A percentile compares a stretch with the other conserved stretches of the same genome.
Conservation (phyloP, 2,113 vertebrate species). For the Centropristis striata region DNA sequence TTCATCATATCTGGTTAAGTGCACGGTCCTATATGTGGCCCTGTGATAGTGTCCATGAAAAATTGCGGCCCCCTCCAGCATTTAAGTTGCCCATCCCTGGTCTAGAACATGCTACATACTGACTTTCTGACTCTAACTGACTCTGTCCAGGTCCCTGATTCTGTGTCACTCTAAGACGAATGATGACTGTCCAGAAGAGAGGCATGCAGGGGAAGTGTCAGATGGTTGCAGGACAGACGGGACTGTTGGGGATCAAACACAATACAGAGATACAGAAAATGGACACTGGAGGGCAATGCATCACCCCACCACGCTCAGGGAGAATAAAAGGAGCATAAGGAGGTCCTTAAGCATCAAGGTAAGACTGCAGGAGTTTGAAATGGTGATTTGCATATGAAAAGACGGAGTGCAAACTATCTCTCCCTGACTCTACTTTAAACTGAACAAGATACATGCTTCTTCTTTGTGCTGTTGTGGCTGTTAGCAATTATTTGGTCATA, state of each 20-base stretch:
- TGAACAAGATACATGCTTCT: background rate
- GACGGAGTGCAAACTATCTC: background rate
- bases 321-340: slow-evolving; percentile 71
- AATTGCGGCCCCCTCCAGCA: too few relatives aligned
- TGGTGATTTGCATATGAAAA: background rate
- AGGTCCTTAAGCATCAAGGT: slow-evolving; percentile 91
- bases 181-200: slow-evolving; percentile 89
- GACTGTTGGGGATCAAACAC: slow-evolving; percentile 52
- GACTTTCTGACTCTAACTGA: slow-evolving; percentile 19
- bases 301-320: slow-evolving; percentile 19
- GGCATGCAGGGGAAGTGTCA: slow-evolving; percentile 71
- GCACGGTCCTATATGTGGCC: too few relatives aligned
- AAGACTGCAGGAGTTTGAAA: slow-evolving; percentile 29
- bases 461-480: too few relatives aligned
- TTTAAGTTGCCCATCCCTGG: too few relatives aligned
- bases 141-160: slow-evolving; percentile 90
- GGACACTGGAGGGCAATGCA: slow-evolving; percentile 62
- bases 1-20: too few relatives aligned
- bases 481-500: too few relatives aligned
- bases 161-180: slow-evolving; percentile 89
- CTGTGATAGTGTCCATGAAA: too few relatives aligned
- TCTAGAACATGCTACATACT: background rate
- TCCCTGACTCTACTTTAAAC: background rate
- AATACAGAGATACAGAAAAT: slow-evolving; percentile 64
- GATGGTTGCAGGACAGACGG: slow-evolving; percentile 45